phyloP scores from a whole-genome alignment of 2,888 invertebrate genomes.

The Portevinia maculata region DNA sequence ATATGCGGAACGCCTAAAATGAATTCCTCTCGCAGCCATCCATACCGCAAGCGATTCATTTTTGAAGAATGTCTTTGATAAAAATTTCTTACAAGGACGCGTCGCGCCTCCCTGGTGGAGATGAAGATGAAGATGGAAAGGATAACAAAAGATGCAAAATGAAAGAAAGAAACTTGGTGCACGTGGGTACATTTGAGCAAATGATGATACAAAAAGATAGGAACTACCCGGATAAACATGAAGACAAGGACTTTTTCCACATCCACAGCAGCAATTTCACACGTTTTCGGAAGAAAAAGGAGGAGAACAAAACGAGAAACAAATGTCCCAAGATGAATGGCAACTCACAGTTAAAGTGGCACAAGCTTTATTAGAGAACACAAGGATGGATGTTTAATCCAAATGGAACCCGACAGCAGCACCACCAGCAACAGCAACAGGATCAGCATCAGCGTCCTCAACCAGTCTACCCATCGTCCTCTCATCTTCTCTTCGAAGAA shows the following conservation, averaged over 20 bases:
- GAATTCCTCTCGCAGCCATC: slow-evolving; percentile 11
- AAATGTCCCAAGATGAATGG: slow-evolving; percentile 73
- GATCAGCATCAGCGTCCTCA: slow-evolving; percentile 25
- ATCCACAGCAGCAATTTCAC: background rate
- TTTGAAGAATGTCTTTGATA: slow-evolving; percentile 65
- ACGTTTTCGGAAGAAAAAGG: slow-evolving; percentile 15
- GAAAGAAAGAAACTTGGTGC: slow-evolving; percentile 28
- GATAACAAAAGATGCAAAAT: slow-evolving; percentile 40
- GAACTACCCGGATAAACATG: background rate
- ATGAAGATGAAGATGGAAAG: no score
- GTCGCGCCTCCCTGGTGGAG: background rate
- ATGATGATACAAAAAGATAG: slow-evolving; percentile 4
- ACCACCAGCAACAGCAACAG: slow-evolving; percentile 54
- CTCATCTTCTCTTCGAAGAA: slow-evolving; percentile 47
- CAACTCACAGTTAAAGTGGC: slow-evolving; percentile 74
- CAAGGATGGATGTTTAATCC: slow-evolving; percentile 72
- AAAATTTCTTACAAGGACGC: slow-evolving; percentile 52
- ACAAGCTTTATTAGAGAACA: slow-evolving; percentile 74
- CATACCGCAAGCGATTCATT: slow-evolving; percentile 54
- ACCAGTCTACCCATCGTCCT: slow-evolving; percentile 30
- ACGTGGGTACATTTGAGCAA: slow-evolving; percentile 54
- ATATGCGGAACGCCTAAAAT: slow-evolving; percentile 18
- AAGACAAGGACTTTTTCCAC: slow-evolving; percentile 29
- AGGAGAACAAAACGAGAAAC: slow-evolving; percentile 60
- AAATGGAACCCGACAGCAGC: slow-evolving; percentile 68